Evolutionary conservation across 2,797 vertebrate species (phyloP).

Genomic region (Sardinella longiceps): DNA sequence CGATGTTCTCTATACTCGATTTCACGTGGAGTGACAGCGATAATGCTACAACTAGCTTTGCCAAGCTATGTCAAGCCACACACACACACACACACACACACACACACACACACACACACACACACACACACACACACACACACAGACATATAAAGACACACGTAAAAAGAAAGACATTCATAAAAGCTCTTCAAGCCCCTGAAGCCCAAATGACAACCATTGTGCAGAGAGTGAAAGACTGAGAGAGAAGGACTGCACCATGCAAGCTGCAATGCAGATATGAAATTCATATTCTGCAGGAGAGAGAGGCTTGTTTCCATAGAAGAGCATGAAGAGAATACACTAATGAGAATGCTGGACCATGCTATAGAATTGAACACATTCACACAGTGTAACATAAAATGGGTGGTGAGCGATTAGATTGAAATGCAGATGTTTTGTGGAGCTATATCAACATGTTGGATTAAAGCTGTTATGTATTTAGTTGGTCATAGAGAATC

Average conservation of each 20-base stretch:
- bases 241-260: not conserved
- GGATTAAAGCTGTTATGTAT: too few species aligned
- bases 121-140: not conserved
- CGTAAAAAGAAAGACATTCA: not conserved
- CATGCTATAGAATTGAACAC: not conserved
- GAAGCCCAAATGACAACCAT: not conserved
- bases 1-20: too few species aligned
- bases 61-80: too few species aligned
- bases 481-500: too few species aligned
- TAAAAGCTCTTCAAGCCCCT: not conserved
- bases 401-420: not conserved
- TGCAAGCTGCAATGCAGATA: slow-evolving; percentile 41
- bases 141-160: not conserved
- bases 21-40: too few species aligned
- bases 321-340: not conserved
- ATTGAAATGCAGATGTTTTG: not conserved
- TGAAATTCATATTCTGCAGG: slow-evolving; percentile 39
- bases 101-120: too few species aligned
- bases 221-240: not conserved
- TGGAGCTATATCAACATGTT: too few species aligned
- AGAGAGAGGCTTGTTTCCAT: slow-evolving; percentile 32
- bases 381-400: not conserved
- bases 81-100: too few species aligned
- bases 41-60: too few species aligned
- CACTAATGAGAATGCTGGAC: slow-evolving; percentile 32